A percentile compares a stretch with the other conserved stretches of the same genome.
Evolutionary conservation across 2,113 vertebrate species (phyloP).

Genomic region (Nothoprocta perdicaria): DNA sequence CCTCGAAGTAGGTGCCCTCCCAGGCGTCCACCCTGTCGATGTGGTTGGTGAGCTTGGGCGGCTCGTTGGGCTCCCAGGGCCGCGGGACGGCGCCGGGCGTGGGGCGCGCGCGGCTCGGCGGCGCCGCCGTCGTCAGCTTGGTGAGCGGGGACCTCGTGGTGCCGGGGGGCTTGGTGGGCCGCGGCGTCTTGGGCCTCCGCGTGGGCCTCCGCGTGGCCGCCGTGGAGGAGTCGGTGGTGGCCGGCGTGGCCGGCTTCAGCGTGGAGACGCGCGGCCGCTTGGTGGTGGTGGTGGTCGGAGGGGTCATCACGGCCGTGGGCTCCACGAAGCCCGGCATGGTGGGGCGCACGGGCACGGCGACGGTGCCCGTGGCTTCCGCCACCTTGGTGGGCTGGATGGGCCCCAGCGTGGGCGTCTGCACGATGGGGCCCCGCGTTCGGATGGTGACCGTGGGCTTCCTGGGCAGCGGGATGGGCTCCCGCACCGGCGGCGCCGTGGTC

Average conservation of each 20-base stretch:
- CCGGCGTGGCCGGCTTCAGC: slow-evolving; percentile 78
- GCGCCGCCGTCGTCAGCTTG: slow-evolving; percentile 84
- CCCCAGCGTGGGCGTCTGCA: slow-evolving; percentile 90
- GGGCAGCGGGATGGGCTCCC: slow-evolving; percentile 89
- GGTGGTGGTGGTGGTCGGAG: slow-evolving; percentile 86
- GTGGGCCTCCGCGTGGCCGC: slow-evolving; percentile 81
- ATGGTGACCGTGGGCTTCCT: slow-evolving; percentile 90
- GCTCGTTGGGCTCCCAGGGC: slow-evolving; percentile 81
- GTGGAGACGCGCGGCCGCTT: slow-evolving; percentile 86
- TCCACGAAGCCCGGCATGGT: slow-evolving; percentile 87
- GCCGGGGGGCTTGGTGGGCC: slow-evolving; percentile 71
- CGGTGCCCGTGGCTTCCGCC: slow-evolving; percentile 82
- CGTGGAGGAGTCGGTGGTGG: slow-evolving; percentile 81
- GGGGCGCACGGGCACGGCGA: slow-evolving; percentile 84
- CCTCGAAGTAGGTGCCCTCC: slow-evolving; percentile 96
- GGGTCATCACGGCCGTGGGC: slow-evolving; percentile 86
- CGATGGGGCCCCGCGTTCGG: slow-evolving; percentile 88
- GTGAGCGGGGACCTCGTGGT: slow-evolving; percentile 83
- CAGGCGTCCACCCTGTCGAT: slow-evolving; percentile 92
- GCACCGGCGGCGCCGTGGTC: slow-evolving; percentile 83
- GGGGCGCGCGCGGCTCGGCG: slow-evolving; percentile 78
- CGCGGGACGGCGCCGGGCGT: slow-evolving; percentile 77
- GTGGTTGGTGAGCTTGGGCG: slow-evolving; percentile 88
- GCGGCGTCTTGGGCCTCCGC: slow-evolving; percentile 83
- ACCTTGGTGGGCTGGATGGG: slow-evolving; percentile 91